Evolutionary conservation across 2,888 invertebrate species (phyloP), one percentile per base, ranked within the genome.

Genomic region (Drosophila greeni): DNA sequence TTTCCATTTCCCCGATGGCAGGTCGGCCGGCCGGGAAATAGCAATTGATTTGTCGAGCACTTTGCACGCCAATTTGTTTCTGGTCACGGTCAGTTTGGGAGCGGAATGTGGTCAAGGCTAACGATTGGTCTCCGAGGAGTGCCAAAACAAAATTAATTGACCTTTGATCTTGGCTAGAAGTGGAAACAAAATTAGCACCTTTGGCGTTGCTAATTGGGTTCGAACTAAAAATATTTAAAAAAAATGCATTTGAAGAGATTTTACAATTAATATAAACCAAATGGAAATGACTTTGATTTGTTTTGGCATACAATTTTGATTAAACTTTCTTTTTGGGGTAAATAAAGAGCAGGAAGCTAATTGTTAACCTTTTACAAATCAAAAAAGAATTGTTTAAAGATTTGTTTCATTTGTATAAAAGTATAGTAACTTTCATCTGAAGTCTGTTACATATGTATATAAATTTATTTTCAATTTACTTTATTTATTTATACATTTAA

Each of bases 21-120:
- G 29, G 16, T 47, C 23, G 53, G 43, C 65, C 73, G 81, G 54
- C 65, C 73, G 81, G 58, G 74, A 76, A 78, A 79, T 82, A 79
- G 82, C 82, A 79, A 72, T 82, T 78, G 82, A 78, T 78, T 77
- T 79, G 77, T 76, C 72, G 64, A 48, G 68, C 79, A 78, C 78
- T 77, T 77, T 73, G 77, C 73, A 73, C 75, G 71, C 76, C 82
- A 71, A 77, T 77, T 77, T 82, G 69, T 73, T 75, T 73, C 62
- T 69, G 74, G 79, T 70, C 76, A 78, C 76, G 82, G 82, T 62
- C 82, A 79, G 72, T 74, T 76, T 73, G 66, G 54, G 56, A 14
- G 9, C 23, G 62, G 34, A 62, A 43, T 49, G 64, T 62, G 62
- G 62, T 62, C 62, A 62, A 49, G 62, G 61, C 42, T 33, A 56